Percentiles rank a stretch among this genome's conserved stretches.
Conservation (phyloP, 92 coral and sea anemone species). For the Epizoanthus illoricatus region DNA sequence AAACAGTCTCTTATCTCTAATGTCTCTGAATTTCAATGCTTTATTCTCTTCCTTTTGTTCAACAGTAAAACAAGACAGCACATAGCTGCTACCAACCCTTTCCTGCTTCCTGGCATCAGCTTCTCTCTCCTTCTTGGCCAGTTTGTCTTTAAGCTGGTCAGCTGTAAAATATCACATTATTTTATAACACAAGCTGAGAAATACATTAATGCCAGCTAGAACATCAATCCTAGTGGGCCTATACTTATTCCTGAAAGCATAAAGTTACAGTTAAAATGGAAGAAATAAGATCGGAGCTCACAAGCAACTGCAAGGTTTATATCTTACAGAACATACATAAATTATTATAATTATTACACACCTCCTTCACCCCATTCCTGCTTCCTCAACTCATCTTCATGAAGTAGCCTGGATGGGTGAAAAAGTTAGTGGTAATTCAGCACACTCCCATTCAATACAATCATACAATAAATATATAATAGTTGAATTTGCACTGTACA, state of each 20-base stretch:
- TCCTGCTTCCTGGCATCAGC: constrained; percentile 85
- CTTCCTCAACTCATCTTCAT: constrained; percentile 79
- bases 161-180: constrained; percentile 40
- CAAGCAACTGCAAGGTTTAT: too few relatives aligned
- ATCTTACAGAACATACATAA: too few relatives aligned
- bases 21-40: neutral
- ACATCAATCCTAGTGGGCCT: too few relatives aligned
- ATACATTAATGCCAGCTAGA: too few relatives aligned
- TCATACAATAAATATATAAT: too few relatives aligned
- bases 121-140: constrained; percentile 81
- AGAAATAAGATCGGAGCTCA: too few relatives aligned
- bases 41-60: neutral
- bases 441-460: neutral
- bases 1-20: neutral
- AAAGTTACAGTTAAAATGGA: too few relatives aligned
- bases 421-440: neutral
- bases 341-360: constrained; percentile 21
- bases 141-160: constrained; percentile 81
- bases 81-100: constrained; percentile 56
- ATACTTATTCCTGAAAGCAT: too few relatives aligned
- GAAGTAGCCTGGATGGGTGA: constrained; percentile 57
- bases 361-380: constrained; percentile 86
- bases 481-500: too few relatives aligned
- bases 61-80: neutral
- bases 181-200: neutral